Evolutionary conservation across 2,797 vertebrate species (phyloP).

Genomic region (Spatula clypeata): DNA sequence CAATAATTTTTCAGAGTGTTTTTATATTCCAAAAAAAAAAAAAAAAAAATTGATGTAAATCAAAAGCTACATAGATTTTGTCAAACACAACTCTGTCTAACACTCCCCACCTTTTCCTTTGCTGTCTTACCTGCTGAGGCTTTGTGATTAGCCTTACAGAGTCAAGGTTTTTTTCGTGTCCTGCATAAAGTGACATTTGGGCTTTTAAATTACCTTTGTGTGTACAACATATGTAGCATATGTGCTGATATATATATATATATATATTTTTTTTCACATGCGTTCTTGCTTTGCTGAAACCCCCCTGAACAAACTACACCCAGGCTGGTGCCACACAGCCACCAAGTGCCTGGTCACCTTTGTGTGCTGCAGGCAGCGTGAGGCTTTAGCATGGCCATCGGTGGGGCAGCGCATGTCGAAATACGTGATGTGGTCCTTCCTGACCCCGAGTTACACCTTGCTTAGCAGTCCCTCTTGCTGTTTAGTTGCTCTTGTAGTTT

Average conservation of each 20-base stretch:
- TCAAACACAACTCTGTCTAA: neutral
- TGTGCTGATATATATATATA: too few species aligned
- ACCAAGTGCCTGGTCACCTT: neutral
- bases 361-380: neutral
- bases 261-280: neutral
- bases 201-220: neutral
- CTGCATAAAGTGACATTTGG: neutral
- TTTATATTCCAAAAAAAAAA: neutral
- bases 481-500: slow-evolving; percentile 52
- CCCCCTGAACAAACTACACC: neutral
- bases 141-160: neutral
- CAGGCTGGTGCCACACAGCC: neutral
- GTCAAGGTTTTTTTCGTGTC: neutral
- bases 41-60: neutral
- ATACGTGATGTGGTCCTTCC: neutral
- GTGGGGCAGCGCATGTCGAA: neutral
- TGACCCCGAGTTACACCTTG: neutral
- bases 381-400: neutral
- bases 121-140: neutral
- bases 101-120: neutral
- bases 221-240: neutral
- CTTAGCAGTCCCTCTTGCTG: neutral
- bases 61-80: neutral
- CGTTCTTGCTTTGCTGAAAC: neutral
- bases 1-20: neutral